phyloP scores from a whole-genome alignment of 2,888 invertebrate species.

The Cyclophora punctaria region DNA sequence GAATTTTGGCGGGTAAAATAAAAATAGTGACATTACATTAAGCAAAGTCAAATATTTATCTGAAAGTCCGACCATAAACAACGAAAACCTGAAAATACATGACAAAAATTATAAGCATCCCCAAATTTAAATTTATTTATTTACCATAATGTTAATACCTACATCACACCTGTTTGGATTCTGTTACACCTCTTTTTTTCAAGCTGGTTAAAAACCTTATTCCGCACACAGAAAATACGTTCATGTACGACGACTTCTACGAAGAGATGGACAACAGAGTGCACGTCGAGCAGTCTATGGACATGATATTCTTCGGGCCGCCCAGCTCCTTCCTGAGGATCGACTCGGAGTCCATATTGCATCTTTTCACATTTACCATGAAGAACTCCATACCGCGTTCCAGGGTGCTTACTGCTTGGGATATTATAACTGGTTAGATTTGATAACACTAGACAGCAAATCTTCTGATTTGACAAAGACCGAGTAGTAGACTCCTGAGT shows the following conservation, averaged over 20 bases:
- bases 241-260: constrained; percentile 52
- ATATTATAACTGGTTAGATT: constrained; percentile 53
- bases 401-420: constrained; percentile 55
- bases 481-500: too few relatives aligned
- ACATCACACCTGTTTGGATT: too few relatives aligned
- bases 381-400: constrained; percentile 51
- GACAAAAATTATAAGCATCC: too few relatives aligned
- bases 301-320: constrained; percentile 62
- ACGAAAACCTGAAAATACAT: too few relatives aligned
- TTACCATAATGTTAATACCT: not conserved
- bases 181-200: too few relatives aligned
- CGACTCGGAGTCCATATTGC: constrained; percentile 56
- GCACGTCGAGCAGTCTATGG: constrained; percentile 47
- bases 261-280: constrained; percentile 54
- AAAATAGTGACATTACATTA: not conserved
- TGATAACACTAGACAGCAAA: too few relatives aligned
- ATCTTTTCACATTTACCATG: constrained; percentile 46
- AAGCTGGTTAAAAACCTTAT: too few relatives aligned
- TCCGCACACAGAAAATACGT: too few relatives aligned
- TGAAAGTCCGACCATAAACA: too few relatives aligned
- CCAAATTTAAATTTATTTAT: not conserved
- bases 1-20: not conserved
- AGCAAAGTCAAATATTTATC: too few relatives aligned
- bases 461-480: too few relatives aligned
- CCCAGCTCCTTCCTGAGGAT: constrained; percentile 52